phyloP scores from a whole-genome alignment of 2,888 invertebrate genomes.

The Priocnemis perturbator region DNA sequence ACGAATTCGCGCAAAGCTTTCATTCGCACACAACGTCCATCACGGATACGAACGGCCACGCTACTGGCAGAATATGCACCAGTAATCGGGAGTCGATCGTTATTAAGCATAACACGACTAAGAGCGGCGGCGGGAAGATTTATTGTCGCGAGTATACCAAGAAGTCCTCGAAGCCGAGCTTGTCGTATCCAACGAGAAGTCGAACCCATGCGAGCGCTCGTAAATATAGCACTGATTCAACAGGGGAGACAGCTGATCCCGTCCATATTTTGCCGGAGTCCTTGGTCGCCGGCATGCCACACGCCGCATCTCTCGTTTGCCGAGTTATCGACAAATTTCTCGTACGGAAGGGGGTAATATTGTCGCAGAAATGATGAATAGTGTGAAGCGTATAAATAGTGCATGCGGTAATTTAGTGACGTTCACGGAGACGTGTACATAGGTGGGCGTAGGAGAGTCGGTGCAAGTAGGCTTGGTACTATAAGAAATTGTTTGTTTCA shows the following conservation, averaged over 20 bases:
- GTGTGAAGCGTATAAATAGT: not conserved
- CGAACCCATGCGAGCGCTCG: not conserved
- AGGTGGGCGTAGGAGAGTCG: too few relatives aligned
- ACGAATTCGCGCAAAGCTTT: constrained; percentile 43
- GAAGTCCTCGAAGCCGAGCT: too few relatives aligned
- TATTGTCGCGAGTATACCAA: too few relatives aligned
- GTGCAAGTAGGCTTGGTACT: too few relatives aligned
- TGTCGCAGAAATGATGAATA: not conserved
- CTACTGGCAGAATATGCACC: too few relatives aligned
- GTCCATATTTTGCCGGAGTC: constrained; percentile 69
- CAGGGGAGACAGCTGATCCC: not conserved
- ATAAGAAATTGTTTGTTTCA: too few relatives aligned
- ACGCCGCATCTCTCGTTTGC: constrained; percentile 74
- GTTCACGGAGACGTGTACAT: too few relatives aligned
- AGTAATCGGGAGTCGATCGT: too few relatives aligned
- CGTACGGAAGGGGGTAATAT: not conserved
- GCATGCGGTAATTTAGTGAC: too few relatives aligned
- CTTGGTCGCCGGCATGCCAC: constrained; percentile 74
- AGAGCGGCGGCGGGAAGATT: too few relatives aligned
- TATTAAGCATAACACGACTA: too few relatives aligned
- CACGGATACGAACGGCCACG: not conserved
- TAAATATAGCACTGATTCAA: not conserved
- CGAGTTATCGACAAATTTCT: not conserved
- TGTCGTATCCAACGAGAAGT: too few relatives aligned
- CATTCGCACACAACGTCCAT: constrained; percentile 40